Evolutionary conservation across 2,888 invertebrate genomes (phyloP).

Genomic region (Prosapia bicincta): DNA sequence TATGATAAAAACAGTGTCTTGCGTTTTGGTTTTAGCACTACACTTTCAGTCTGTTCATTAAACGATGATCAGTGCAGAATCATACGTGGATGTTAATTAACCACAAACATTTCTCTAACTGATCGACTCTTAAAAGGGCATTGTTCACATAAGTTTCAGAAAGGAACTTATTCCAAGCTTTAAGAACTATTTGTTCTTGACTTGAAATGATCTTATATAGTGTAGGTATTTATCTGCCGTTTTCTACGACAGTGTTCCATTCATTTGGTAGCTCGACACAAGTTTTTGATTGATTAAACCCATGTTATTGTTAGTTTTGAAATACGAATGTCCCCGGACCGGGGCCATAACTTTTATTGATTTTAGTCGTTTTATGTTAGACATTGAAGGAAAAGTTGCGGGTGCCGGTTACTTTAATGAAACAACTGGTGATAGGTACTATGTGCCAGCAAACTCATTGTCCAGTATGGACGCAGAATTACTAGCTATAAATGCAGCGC

Average conservation of each 20-base stretch:
- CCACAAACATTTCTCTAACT: slow-evolving; percentile 28
- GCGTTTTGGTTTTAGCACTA: slow-evolving; percentile 8
- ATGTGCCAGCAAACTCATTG: too few relatives aligned
- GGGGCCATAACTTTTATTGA: slow-evolving; percentile 27
- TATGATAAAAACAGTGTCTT: slow-evolving; percentile 4
- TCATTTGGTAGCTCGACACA: slow-evolving; percentile 35
- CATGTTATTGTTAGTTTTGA: slow-evolving; percentile 38
- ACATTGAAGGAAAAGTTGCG: too few relatives aligned
- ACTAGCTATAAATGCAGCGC: too few relatives aligned
- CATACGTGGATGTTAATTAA: slow-evolving; percentile 26
- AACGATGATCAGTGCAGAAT: slow-evolving; percentile 5
- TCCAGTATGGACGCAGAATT: too few relatives aligned
- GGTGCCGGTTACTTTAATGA: too few relatives aligned
- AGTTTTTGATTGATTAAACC: slow-evolving; percentile 36
- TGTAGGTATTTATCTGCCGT: slow-evolving; percentile 30
- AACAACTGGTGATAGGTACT: too few relatives aligned
- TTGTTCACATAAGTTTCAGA: slow-evolving; percentile 24
- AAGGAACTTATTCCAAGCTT: slow-evolving; percentile 17
- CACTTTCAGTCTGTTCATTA: slow-evolving; percentile 8
- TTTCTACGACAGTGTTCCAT: slow-evolving; percentile 34
- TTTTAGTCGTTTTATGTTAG: slow-evolving; percentile 15
- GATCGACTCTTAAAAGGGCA: slow-evolving; percentile 32
- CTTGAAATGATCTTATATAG: slow-evolving; percentile 34
- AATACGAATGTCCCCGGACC: slow-evolving; percentile 33
- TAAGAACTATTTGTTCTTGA: slow-evolving; percentile 20